A percentile compares a stretch with the other conserved stretches of the same genome.
Conservation (phyloP, 2,113 vertebrate species). For the Malurus melanocephalus region DNA sequence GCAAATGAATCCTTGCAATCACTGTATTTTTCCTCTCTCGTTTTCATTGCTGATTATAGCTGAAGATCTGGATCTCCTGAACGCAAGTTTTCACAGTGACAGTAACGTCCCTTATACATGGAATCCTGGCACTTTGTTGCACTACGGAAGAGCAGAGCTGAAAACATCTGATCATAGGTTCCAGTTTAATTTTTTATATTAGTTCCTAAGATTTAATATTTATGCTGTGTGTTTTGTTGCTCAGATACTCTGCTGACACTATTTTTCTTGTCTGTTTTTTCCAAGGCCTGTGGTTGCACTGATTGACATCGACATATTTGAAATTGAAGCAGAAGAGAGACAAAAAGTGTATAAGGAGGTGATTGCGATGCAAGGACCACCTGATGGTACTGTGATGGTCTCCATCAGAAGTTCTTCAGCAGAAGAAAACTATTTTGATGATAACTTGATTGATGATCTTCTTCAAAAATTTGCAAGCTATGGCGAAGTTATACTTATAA, state of each 20-base stretch:
- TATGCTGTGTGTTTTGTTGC: neutral
- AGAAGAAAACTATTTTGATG: constrained; percentile 89
- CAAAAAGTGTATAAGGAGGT: constrained; percentile 94
- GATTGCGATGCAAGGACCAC: constrained; percentile 89
- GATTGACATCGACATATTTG: constrained; percentile 93
- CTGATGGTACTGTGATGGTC: constrained; percentile 92
- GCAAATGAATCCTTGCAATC: neutral
- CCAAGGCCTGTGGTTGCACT: constrained; percentile 91
- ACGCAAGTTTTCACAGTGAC: constrained; percentile 80
- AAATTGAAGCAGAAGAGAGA: constrained; percentile 91
- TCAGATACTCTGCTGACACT: neutral
- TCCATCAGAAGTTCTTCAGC: constrained; percentile 83
- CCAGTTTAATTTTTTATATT: neutral
- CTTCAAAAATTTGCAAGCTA: constrained; percentile 89
- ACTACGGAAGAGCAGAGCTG: constrained; percentile 93
- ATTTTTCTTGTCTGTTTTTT: neutral
- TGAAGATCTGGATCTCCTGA: constrained; percentile 92
- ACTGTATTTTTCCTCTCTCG: neutral
- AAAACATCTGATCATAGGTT: constrained; percentile 98
- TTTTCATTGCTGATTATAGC: constrained; percentile 67
- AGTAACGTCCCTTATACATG: constrained; percentile 80
- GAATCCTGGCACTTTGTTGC: constrained; percentile 88
- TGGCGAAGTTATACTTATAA: constrained; percentile 96
- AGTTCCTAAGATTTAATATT: neutral
- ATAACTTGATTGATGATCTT: constrained; percentile 91